phyloP scores from a whole-genome alignment of 2,888 invertebrate genomes.

The Oscheius sp. region DNA sequence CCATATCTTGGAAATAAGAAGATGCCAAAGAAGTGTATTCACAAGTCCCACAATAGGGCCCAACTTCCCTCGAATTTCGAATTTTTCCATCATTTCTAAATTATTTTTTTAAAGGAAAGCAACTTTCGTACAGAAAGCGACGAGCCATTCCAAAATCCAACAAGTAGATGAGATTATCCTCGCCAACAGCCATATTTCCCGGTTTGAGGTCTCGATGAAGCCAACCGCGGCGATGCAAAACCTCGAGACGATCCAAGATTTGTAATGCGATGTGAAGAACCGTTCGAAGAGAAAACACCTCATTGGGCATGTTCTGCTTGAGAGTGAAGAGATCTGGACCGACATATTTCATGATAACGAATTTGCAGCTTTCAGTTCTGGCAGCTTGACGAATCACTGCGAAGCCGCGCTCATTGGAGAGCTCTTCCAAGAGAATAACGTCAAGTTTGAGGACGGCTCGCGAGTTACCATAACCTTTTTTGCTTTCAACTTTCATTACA shows the following conservation, averaged over 20 bases:
- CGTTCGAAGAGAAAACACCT: constrained; percentile 6
- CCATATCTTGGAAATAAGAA: background rate
- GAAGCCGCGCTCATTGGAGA: constrained; percentile 1
- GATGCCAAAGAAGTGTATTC: background rate
- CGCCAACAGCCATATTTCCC: background rate
- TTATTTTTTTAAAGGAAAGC: background rate
- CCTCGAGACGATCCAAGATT: background rate
- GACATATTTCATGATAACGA: constrained; percentile 44
- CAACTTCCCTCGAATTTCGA: background rate
- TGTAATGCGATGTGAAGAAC: background rate
- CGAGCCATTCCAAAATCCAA: constrained; percentile 1
- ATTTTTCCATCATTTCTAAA: background rate
- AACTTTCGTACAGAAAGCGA: background rate
- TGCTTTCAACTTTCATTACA: background rate
- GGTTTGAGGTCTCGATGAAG: constrained; percentile 8
- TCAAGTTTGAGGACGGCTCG: background rate
- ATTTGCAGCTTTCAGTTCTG: constrained; percentile 27
- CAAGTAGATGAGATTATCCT: background rate
- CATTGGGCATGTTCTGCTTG: constrained; percentile 36
- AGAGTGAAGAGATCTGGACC: constrained; percentile 41
- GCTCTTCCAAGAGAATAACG: background rate
- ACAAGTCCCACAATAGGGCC: background rate
- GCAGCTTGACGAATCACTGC: constrained; percentile 14
- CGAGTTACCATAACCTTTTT: background rate
- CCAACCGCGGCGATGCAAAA: background rate